These are phyloP conservation scores for Ashinkailepas kermadecensis DNA, from an alignment of 2,888 invertebrate genomes.

Conservation along the genomic window DNA sequence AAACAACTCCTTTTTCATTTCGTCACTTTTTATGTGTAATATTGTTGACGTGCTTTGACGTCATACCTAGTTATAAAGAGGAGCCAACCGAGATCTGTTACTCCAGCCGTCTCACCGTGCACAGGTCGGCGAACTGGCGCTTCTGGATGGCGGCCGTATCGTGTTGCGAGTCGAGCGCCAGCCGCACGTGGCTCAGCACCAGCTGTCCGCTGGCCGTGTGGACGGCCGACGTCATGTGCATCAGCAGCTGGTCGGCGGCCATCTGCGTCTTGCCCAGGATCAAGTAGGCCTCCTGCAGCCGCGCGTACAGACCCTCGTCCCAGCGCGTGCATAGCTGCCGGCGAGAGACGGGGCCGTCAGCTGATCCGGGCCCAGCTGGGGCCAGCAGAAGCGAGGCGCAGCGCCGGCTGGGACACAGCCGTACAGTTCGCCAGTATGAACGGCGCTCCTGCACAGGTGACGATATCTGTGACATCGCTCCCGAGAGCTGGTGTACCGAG, in stretches of 20 bases:
- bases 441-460: too few species aligned
- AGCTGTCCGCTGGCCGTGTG: slow-evolving; percentile 65
- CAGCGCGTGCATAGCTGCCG: slow-evolving; percentile 48
- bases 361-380: too few species aligned
- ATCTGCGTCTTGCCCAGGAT: slow-evolving; percentile 83
- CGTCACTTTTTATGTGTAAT: too few species aligned
- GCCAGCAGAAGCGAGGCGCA: too few species aligned
- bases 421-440: too few species aligned
- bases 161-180: slow-evolving; percentile 39
- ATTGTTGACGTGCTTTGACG: too few species aligned
- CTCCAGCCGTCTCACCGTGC: slow-evolving; percentile 46
- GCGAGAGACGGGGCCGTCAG: too few species aligned
- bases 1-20: too few species aligned
- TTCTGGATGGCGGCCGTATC: slow-evolving; percentile 45
- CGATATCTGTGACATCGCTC: too few species aligned
- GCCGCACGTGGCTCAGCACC: slow-evolving; percentile 51
- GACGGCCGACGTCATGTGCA: slow-evolving; percentile 89
- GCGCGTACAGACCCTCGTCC: slow-evolving; percentile 67
- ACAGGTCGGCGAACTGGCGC: slow-evolving; percentile 73
- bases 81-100: background rate
- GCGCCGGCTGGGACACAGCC: too few species aligned
- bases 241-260: slow-evolving; percentile 88
- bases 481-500: too few species aligned
- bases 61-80: background rate
- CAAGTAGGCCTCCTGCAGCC: slow-evolving; percentile 78